Evolutionary conservation across 2,113 vertebrate species (phyloP).

Genomic region (Ia io): DNA sequence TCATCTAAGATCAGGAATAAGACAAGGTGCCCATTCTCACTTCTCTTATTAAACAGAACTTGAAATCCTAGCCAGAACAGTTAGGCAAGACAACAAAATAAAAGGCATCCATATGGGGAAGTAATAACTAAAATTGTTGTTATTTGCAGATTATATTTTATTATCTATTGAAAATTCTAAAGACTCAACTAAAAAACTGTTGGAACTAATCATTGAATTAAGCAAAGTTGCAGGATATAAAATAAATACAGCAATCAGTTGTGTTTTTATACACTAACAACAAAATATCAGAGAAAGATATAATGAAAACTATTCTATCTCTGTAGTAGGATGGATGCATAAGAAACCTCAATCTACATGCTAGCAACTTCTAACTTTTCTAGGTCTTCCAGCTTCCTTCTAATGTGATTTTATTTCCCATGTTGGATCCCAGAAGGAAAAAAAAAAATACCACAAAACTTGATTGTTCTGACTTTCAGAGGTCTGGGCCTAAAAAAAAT

Average conservation of each 20-base stretch:
- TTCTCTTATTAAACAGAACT: background rate
- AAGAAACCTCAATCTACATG: background rate
- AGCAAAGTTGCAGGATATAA: background rate
- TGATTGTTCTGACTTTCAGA: background rate
- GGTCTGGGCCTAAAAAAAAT: background rate
- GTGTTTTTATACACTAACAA: background rate
- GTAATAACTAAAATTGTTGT: background rate
- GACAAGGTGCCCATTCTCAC: no score
- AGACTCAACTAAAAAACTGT: background rate
- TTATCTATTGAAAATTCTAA: background rate
- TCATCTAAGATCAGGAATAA: background rate
- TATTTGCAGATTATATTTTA: background rate
- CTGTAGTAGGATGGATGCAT: no score
- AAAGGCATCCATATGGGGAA: background rate
- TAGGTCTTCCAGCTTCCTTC: background rate
- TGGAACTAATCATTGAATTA: background rate
- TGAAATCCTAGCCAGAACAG: background rate
- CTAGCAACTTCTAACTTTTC: background rate
- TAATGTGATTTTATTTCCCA: background rate
- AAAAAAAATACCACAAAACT: background rate
- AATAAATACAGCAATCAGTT: background rate
- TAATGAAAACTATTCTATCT: background rate
- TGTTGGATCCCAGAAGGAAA: background rate
- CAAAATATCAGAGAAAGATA: background rate
- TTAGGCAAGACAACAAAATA: background rate